Evolutionary conservation across 2,797 vertebrate species (phyloP).

Genomic region (Triplophysa bombifrons): DNA sequence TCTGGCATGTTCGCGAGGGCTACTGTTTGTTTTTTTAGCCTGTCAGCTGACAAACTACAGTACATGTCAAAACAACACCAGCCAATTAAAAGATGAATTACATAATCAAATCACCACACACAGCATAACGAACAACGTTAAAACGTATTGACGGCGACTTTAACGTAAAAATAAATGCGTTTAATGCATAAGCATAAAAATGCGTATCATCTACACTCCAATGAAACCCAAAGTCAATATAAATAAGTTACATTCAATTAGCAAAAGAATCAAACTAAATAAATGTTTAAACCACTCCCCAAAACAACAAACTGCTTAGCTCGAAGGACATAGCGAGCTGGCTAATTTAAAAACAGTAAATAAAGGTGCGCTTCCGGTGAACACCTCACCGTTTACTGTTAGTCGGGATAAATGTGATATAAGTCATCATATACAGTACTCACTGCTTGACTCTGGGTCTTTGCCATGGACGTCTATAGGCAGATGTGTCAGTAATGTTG

Average conservation of each 20-base stretch:
- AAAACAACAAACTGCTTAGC: slow-evolving; percentile 39
- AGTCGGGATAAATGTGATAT: neutral
- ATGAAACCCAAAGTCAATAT: neutral
- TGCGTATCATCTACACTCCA: neutral
- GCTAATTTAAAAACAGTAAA: slow-evolving; percentile 41
- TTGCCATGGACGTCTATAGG: slow-evolving; percentile 87
- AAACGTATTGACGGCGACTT: neutral
- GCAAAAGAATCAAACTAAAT: neutral
- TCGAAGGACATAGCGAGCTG: slow-evolving; percentile 17
- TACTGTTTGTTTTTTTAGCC: slow-evolving; percentile 40
- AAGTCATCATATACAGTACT: slow-evolving; percentile 69
- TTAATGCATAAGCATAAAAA: neutral
- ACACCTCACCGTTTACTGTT: neutral
- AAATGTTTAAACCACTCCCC: slow-evolving; percentile 22
- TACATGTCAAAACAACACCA: slow-evolving; percentile 22
- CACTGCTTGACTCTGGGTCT: slow-evolving; percentile 91
- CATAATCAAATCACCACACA: neutral
- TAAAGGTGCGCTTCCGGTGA: slow-evolving; percentile 4
- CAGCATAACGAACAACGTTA: neutral
- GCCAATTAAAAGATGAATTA: neutral
- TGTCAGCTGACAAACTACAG: slow-evolving; percentile 36
- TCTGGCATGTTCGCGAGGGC: slow-evolving; percentile 11
- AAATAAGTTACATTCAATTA: neutral
- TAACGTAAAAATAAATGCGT: neutral
- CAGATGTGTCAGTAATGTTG: slow-evolving; percentile 81